phyloP scores from a whole-genome alignment of 2,113 vertebrate species.

The Rhinogobius similis region DNA sequence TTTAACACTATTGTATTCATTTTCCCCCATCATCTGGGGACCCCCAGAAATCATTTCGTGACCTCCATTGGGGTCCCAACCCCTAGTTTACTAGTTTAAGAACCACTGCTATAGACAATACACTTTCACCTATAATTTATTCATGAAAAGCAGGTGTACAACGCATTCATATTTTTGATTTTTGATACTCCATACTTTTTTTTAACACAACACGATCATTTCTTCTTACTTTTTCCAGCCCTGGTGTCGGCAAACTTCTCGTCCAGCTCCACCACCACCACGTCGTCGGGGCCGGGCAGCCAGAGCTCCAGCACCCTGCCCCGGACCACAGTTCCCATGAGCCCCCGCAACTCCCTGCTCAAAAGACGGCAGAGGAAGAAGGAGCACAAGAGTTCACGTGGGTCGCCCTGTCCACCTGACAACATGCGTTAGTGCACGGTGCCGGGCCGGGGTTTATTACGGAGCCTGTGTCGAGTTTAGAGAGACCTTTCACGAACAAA shows the following conservation, averaged over 20 bases:
- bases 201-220: too few species aligned
- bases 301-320: constrained; percentile 90
- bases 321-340: constrained; percentile 87
- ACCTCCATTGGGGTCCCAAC: too few species aligned
- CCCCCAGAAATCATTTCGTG: too few species aligned
- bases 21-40: too few species aligned
- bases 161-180: too few species aligned
- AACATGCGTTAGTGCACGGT: not conserved
- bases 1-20: too few species aligned
- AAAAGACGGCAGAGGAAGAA: constrained; percentile 89
- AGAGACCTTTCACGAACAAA: not conserved
- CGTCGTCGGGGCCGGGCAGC: constrained; percentile 83
- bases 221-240: constrained; percentile 66
- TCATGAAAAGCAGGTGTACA: too few species aligned
- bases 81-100: too few species aligned
- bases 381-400: constrained; percentile 93
- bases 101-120: too few species aligned
- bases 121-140: too few species aligned
- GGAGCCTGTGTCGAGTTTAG: not conserved
- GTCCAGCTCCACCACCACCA: constrained; percentile 83
- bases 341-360: constrained; percentile 89
- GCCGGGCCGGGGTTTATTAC: not conserved
- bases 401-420: constrained; percentile 43
- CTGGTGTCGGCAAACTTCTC: constrained; percentile 92
- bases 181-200: too few species aligned